Conservation (phyloP, 2,888 invertebrate species). For the Ophraella communa region DNA sequence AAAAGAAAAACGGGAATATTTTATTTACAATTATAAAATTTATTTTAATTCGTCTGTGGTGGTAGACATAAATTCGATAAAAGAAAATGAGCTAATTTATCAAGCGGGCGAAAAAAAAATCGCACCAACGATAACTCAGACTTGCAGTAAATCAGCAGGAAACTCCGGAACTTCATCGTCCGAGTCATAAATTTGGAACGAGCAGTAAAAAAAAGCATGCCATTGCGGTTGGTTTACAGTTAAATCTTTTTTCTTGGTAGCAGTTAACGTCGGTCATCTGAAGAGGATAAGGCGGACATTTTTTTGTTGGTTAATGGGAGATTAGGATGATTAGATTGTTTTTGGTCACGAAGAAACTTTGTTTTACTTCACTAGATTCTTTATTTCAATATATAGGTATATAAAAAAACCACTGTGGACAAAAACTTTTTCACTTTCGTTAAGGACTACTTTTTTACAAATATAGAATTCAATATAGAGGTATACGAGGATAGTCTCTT, state of each 20-base stretch:
- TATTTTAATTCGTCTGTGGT: slow-evolving; percentile 7
- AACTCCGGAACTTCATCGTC: slow-evolving; percentile 29
- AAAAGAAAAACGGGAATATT: slow-evolving; percentile 9
- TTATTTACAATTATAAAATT: too few relatives aligned
- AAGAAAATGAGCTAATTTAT: slow-evolving; percentile 27
- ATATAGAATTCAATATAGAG: too few relatives aligned
- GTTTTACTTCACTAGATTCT: too few relatives aligned
- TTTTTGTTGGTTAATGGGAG: too few relatives aligned
- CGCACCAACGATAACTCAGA: slow-evolving; percentile 23
- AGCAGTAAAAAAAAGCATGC: slow-evolving; percentile 10
- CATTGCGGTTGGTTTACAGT: slow-evolving; percentile 13
- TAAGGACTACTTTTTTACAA: too few relatives aligned
- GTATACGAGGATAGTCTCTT: too few relatives aligned
- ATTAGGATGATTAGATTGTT: too few relatives aligned
- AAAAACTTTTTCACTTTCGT: too few relatives aligned
- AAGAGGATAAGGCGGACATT: not conserved
- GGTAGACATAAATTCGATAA: slow-evolving; percentile 26
- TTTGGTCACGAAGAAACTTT: too few relatives aligned
- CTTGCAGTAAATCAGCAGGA: slow-evolving; percentile 21
- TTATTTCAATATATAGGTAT: too few relatives aligned
- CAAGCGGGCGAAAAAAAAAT: slow-evolving; percentile 25
- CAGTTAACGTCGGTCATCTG: not conserved
- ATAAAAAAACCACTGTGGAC: too few relatives aligned
- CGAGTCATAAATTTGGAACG: slow-evolving; percentile 26
- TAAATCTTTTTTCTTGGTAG: not conserved